Conservation (phyloP, 1,140 invertebrate genomes). For the Atta cephalotes region DNA sequence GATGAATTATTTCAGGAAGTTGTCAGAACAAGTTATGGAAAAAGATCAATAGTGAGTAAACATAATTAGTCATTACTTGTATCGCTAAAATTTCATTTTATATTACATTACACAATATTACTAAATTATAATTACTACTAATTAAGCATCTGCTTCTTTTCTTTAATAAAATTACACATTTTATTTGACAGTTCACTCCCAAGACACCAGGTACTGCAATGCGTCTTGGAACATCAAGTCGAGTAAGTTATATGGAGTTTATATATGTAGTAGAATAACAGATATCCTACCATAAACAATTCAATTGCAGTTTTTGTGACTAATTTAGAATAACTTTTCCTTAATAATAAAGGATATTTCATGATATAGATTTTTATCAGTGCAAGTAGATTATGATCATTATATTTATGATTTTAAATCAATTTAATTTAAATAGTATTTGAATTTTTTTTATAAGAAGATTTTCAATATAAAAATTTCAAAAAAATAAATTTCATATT, state of each 20-base stretch:
- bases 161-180: constrained; percentile 17
- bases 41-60: constrained; percentile 86
- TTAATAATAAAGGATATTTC: neutral
- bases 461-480: neutral
- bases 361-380: neutral
- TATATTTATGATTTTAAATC: neutral
- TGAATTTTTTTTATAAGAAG: neutral
- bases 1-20: constrained; percentile 90
- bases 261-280: neutral
- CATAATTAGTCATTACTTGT: neutral
- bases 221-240: constrained; percentile 86
- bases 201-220: constrained; percentile 85
- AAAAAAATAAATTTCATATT: neutral
- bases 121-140: constrained; percentile 28
- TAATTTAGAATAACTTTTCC: neutral
- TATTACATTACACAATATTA: constrained; percentile 30
- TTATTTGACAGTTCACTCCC: constrained; percentile 79
- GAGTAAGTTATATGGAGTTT: constrained; percentile 79
- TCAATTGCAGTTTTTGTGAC: neutral
- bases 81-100: neutral
- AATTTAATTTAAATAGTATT: neutral
- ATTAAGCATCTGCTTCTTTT: neutral
- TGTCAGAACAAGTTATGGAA: constrained; percentile 88
- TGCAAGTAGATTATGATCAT: neutral
- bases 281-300: neutral